These are phyloP conservation scores for Melanargia galathea DNA, from an alignment of 2,888 invertebrate species.

Conservation along the genomic window DNA sequence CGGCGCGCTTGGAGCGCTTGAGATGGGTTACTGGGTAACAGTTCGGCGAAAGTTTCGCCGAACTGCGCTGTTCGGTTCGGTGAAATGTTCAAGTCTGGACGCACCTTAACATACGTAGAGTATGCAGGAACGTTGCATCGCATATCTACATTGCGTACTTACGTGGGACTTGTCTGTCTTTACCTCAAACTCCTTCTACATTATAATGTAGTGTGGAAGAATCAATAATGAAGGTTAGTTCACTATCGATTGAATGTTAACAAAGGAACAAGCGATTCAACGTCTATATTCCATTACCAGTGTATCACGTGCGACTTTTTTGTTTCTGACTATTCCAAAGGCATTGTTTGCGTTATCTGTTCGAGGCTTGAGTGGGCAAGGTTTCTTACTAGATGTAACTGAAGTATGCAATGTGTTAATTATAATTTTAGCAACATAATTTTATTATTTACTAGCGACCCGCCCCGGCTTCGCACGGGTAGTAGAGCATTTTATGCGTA, in stretches of 20 bases:
- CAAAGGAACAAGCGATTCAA: slow-evolving; percentile 7
- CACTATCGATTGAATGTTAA: slow-evolving; percentile 27
- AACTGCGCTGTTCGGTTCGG: too few relatives aligned
- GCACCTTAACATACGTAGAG: too few relatives aligned
- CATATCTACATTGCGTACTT: too few relatives aligned
- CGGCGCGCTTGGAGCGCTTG: too few relatives aligned
- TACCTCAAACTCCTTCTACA: slow-evolving; percentile 12
- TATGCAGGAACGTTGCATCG: too few relatives aligned
- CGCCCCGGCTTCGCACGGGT: too few relatives aligned
- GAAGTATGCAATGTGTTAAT: slow-evolving; percentile 18
- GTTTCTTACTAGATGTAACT: slow-evolving; percentile 7
- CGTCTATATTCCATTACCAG: slow-evolving; percentile 17
- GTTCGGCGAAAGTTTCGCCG: too few relatives aligned
- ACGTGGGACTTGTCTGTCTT: too few relatives aligned
- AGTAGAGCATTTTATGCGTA: too few relatives aligned
- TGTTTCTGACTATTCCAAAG: slow-evolving; percentile 19
- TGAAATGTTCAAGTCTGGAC: too few relatives aligned
- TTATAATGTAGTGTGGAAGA: slow-evolving; percentile 14
- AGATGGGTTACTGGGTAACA: too few relatives aligned
- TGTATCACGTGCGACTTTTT: slow-evolving; percentile 24
- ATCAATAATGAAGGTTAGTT: slow-evolving; percentile 19
- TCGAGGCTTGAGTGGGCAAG: slow-evolving; percentile 20
- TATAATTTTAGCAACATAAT: slow-evolving; percentile 10
- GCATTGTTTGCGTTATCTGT: slow-evolving; percentile 32
- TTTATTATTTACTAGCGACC: slow-evolving; percentile 4